phyloP scores from a whole-genome alignment of 2,888 invertebrate species.

The Catocala fraxini region DNA sequence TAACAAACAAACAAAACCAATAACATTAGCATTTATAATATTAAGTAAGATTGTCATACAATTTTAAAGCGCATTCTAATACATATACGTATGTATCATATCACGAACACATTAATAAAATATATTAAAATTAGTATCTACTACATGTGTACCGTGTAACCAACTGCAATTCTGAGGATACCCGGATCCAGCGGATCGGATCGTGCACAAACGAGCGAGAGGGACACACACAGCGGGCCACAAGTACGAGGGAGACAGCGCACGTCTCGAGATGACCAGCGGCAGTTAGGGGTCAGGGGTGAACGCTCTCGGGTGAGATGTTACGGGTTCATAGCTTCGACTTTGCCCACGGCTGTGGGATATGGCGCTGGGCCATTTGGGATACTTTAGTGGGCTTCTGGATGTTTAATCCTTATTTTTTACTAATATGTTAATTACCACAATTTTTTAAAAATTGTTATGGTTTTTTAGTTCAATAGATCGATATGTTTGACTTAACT shows the following conservation, averaged over 20 bases:
- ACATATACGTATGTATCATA: no score
- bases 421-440: no score
- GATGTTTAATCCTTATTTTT: not conserved
- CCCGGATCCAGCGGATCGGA: constrained; percentile 82
- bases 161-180: constrained; percentile 84
- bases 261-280: constrained; percentile 83
- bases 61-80: no score
- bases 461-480: no score
- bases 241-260: constrained; percentile 58
- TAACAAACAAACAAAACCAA: no score
- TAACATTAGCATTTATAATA: no score
- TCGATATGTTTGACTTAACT: no score
- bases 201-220: constrained; percentile 75
- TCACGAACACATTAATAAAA: no score
- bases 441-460: no score
- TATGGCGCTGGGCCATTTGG: constrained; percentile 26
- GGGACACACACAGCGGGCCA: constrained; percentile 30
- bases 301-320: constrained; percentile 84
- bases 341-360: constrained; percentile 61
- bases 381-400: constrained; percentile 3
- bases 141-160: constrained; percentile 61
- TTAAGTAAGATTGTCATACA: no score
- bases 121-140: constrained; percentile 21
- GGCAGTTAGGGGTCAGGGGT: constrained; percentile 84
- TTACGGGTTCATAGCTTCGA: constrained; percentile 56